phyloP scores from a whole-genome alignment of 2,797 vertebrate species.

The Aphelocoma californica region DNA sequence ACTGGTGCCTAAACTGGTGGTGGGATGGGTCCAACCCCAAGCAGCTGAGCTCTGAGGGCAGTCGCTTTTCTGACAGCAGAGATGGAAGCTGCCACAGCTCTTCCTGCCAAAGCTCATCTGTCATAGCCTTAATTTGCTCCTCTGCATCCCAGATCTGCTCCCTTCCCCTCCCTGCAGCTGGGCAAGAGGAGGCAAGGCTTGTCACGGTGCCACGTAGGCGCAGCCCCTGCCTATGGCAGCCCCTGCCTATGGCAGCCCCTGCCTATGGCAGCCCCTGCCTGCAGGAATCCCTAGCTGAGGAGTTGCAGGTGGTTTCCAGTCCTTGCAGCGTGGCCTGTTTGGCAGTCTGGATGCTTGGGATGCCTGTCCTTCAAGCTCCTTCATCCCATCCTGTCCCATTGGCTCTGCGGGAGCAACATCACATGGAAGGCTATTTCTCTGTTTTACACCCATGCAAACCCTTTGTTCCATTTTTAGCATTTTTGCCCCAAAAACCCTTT shows the following conservation, averaged over 20 bases:
- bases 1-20: not conserved
- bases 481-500: not conserved
- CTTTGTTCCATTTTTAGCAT: not conserved
- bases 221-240: not conserved
- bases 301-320: conserved; percentile 30
- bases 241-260: not conserved
- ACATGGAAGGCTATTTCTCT: accelerated
- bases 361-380: not conserved
- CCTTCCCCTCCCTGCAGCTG: not conserved
- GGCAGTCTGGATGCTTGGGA: not conserved
- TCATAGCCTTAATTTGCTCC: not conserved
- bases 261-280: no score
- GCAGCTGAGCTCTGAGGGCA: not conserved
- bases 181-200: not conserved
- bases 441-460: not conserved
- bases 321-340: accelerated
- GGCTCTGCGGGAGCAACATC: not conserved
- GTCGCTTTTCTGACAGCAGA: not conserved
- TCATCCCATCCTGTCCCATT: not conserved
- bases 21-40: not conserved
- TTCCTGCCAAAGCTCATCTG: not conserved
- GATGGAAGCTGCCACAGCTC: not conserved
- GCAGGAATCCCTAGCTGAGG: not conserved
- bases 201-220: accelerated
- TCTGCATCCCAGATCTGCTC: not conserved